Base-by-base conservation (phyloP, 2,113 vertebrate species). In the Morone saxatilis region DNA sequence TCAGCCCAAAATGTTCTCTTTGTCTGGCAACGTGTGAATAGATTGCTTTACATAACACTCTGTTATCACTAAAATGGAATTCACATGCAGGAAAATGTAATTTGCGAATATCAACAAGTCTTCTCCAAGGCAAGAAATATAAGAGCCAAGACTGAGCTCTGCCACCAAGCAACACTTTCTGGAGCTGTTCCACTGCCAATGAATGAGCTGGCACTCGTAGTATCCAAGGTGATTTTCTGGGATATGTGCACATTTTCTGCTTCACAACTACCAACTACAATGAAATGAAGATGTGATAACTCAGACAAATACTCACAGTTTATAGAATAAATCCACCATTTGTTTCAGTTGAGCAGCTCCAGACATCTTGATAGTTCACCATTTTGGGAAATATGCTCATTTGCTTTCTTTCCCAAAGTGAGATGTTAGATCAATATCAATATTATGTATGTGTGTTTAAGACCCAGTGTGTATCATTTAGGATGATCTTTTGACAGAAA, bases 101-200 rank as follows among this genome's bases (percentile, higher is more conserved):
- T 88, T 85, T 80, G 59, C 5, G 6, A 66, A 79, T 73, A 85
- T 77, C 85, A 87, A 85, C 79, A 85, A 87, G 85, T 87, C 71
- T 79, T 47, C 82, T 83, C 75, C 10, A 13, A 76, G 79, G 79
- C 67, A 48, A 62, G 48, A 73, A 71, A 41, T 17, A 4, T 22
- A 36, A 13, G 22, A 71, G 85, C 71, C 76, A 80, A 80, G 76
- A 71, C 53, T 53, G 45, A 67, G 57, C 59, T 31, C 48, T 70
- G 79, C 74, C 74, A 65, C 60, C 70, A 79, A 75, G 72, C 86
- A 84, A 51, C 72, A 80, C 67, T 69, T 65, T 59, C 74, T 86
- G 80, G 75, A 75, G 75, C 67, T 45, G 72, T 41, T 77, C 56
- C 61, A 45, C 38, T 51, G 60, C 59, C 75, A 75, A 14, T 31